These are phyloP conservation scores for Lepeophtheirus nordmannii DNA, from an alignment of 2,888 invertebrate genomes.

Conservation along the genomic window DNA sequence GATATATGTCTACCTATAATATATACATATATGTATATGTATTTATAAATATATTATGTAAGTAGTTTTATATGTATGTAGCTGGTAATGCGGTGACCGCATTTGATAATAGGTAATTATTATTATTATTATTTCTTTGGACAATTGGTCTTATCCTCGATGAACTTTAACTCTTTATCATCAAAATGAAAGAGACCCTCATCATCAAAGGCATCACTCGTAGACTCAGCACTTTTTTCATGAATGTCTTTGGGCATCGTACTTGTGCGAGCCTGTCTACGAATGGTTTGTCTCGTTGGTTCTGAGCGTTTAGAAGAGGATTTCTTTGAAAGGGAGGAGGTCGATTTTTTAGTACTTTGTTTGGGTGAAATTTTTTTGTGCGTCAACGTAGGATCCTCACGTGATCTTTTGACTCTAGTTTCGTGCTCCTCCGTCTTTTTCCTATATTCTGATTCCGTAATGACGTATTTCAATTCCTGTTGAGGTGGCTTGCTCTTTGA, in stretches of 20 bases:
- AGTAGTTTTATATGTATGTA: too few species aligned
- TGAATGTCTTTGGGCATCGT: not conserved
- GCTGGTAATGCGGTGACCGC: too few species aligned
- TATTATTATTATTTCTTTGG: conserved; percentile 7
- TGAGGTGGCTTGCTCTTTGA: not conserved
- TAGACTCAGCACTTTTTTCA: not conserved
- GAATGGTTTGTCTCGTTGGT: not conserved
- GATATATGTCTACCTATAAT: too few species aligned
- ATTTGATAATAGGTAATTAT: too few species aligned
- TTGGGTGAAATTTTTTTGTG: not conserved
- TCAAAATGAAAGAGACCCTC: conserved; percentile 23
- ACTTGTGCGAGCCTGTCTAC: not conserved
- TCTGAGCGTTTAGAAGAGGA: not conserved
- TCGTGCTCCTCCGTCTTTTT: not conserved
- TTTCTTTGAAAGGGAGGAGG: not conserved
- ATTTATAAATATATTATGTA: too few species aligned
- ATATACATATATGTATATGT: too few species aligned
- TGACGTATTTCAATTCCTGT: conserved; percentile 13
- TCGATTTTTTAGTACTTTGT: not conserved
- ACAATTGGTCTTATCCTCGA: conserved; percentile 22
- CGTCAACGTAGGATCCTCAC: not conserved
- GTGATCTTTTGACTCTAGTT: not conserved
- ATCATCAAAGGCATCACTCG: conserved; percentile 23
- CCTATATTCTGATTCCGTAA: not conserved
- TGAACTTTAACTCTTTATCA: conserved; percentile 12